Evolutionary conservation across 2,888 invertebrate genomes (phyloP).

Genomic region (Papilio demoleus): DNA sequence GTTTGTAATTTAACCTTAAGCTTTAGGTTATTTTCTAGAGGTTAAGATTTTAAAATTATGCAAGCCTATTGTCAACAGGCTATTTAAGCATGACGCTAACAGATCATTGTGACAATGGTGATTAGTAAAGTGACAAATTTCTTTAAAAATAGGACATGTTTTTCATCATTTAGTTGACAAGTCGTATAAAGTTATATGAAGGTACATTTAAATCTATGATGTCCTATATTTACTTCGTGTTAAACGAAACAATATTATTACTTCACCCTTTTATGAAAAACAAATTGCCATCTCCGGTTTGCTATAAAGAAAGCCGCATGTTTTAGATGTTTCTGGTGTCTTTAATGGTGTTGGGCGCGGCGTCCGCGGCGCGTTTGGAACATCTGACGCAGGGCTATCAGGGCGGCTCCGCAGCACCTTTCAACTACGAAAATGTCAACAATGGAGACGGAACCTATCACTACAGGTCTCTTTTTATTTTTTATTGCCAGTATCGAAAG

Average conservation of each 20-base stretch:
- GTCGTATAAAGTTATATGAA: too few relatives aligned
- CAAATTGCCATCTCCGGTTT: background rate
- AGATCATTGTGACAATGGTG: background rate
- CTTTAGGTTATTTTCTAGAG: background rate
- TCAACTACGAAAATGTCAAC: constrained; percentile 84
- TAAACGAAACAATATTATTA: too few relatives aligned
- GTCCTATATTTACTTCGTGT: too few relatives aligned
- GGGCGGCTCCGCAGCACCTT: constrained; percentile 60
- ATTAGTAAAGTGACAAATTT: background rate
- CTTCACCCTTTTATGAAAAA: too few relatives aligned
- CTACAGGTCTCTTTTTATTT: constrained; percentile 77
- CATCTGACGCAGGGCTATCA: constrained; percentile 62
- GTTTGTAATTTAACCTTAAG: background rate
- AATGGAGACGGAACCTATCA: constrained; percentile 86
- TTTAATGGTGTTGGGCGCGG: constrained; percentile 55
- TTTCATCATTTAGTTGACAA: background rate
- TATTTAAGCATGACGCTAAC: background rate
- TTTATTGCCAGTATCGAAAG: too few relatives aligned
- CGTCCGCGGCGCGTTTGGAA: constrained; percentile 64
- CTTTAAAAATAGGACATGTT: background rate
- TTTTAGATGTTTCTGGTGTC: constrained; percentile 62
- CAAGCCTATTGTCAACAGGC: background rate
- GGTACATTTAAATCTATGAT: too few relatives aligned
- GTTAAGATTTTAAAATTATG: background rate
- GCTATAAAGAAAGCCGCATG: background rate